Percentiles rank a stretch among this genome's conserved stretches.
Evolutionary conservation across 2,888 invertebrate genomes (phyloP).

Genomic region (Cephonodes hylas): DNA sequence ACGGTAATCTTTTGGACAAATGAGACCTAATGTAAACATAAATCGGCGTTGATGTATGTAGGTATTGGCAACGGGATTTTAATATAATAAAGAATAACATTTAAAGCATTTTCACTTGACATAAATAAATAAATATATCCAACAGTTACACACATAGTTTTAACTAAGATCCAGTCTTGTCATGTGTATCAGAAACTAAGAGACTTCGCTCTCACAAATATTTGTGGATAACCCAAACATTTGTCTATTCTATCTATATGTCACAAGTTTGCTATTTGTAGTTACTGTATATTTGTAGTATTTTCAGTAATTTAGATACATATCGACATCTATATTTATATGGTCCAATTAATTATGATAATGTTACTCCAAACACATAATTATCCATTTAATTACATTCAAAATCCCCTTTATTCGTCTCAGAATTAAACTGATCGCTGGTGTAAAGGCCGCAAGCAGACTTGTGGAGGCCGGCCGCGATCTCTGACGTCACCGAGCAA

Average conservation of each 20-base stretch:
- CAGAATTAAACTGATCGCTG: conserved; percentile 19
- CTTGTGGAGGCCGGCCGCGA: conserved; percentile 44
- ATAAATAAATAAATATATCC: too few species aligned
- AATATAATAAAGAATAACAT: too few species aligned
- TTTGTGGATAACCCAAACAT: too few species aligned
- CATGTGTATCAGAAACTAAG: too few species aligned
- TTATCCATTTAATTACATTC: background rate
- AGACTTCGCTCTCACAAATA: too few species aligned
- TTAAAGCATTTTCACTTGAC: too few species aligned
- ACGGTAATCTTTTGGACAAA: background rate
- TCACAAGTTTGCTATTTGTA: background rate
- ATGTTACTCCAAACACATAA: background rate
- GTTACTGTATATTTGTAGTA: too few species aligned
- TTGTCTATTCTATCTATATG: too few species aligned
- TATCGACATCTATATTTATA: too few species aligned
- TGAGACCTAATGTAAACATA: background rate
- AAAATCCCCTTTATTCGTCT: background rate
- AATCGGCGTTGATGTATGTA: background rate
- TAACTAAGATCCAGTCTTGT: too few species aligned
- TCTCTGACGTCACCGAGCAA: conserved; percentile 58
- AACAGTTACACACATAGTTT: too few species aligned
- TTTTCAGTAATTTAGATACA: too few species aligned
- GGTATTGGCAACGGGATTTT: background rate
- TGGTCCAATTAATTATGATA: background rate
- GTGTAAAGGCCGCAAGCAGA: conserved; percentile 35